Evolutionary conservation across 2,888 invertebrate genomes (phyloP), one percentile per base, ranked within the genome.

Genomic region (Uropetala carovei): DNA sequence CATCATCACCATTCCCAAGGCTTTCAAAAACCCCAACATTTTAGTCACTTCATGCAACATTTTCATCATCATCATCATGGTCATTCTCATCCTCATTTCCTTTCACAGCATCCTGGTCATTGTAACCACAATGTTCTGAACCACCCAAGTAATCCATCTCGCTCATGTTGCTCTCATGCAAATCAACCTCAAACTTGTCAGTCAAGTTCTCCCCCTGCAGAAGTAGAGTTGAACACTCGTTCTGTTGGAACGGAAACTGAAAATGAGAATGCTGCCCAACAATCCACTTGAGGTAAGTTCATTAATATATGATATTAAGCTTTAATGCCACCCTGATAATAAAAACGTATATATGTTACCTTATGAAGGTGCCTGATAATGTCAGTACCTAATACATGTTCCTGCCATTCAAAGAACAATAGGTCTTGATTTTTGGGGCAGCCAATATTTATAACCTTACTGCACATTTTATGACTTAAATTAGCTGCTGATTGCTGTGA

Each of bases 181-280:
- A 60, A 27, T 86, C 86, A 64, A 30, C 14, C 5, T 68, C n/a
- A 89, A 64, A 60, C 27, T 30, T 89, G 89, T 64, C 64, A 64
- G 30, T 43, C 60, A 13, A 64, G 64, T 13, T 9, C 60, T 30
- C 13, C n/a, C 43, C 11, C 14, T n/a, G 64, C n/a, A 0, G 64
- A 64, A 7, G 43, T 13, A 43, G 30, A 10, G 18, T 30, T 64
- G 5, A n/a, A 18, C 43, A 18, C 30, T 18, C 4, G n/a, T 18
- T 64, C 64, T 1, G 43, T 5, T 18, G 64, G 16, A 5, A 89
- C 43, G 1, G 64, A 89, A 64, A 89, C 64, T 30, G 86, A 86
- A 30, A 60, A n/a, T 68, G 68, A n/a, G 22, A 11, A 68, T 27
- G 27, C 14, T 10, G 43, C 4, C n/a, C 89, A 18, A n/a, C 18